Evolutionary conservation across 2,888 invertebrate genomes (phyloP), one percentile per base, ranked within the genome.

Genomic region (Cephus pulcher): DNA sequence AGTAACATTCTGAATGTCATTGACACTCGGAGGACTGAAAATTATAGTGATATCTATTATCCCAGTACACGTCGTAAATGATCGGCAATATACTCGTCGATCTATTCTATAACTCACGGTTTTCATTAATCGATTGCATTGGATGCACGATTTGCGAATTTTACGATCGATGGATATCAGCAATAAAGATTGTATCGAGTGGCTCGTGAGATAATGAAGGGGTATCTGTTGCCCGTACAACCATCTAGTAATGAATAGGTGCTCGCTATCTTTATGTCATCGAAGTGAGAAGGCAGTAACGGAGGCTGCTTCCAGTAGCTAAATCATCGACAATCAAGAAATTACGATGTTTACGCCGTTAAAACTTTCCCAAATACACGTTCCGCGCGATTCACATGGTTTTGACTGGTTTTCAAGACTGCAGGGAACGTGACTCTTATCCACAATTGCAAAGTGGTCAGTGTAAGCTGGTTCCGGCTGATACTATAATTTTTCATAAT

Each of bases 251-350:
- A 83, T 83, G 79, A 80, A 82, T 84, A 84, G 81, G 40, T 80
- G 80, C 79, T 81, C 84, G 78, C 78, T 83, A 84, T 84, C 84
- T 81, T 82, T 78, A 79, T 81, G 82, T 82, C 85, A 82, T 83
- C 83, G 81, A 84, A 82, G 77, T 77, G 80, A 81, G 80, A 81
- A 81, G 79, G 79, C 82, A 80, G 79, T 75, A 75, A 79, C 79
- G 40, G 71, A 79, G 78, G n/a, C 80, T 69, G 75, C 81, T 86
- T 84, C 82, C 82, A 79, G 81, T 84, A 82, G 82, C 79, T 71
- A 71, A 33, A 71, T 71, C 71, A 71, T 71, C 56, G 56, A 71
- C 71, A 34, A 34, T 34, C 71, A 34, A 32, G 71, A 23, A 56
- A 71, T 34, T 32, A 71, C 71, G 71, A 71, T 71, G 33, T 33